Evolutionary conservation across 1,140 invertebrate genomes (phyloP), one percentile per base, ranked within the genome.

Genomic region (Phthorimaea operculella): DNA sequence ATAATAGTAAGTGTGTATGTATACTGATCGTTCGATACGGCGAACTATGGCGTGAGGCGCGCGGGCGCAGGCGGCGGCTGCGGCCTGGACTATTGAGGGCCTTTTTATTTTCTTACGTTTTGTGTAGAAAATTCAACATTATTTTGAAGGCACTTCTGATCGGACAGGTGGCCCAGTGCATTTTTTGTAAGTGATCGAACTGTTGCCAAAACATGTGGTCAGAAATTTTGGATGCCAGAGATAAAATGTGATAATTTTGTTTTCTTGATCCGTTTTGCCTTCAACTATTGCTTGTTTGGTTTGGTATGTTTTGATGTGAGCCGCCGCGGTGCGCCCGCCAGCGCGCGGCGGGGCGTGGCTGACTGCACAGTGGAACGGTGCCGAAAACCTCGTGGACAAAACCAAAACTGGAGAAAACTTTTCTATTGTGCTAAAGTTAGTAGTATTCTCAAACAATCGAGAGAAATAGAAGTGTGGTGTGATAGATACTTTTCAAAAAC

Each of bases 61-160:
- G 73, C 73, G 70, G 70, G 66, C 60, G 67, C 63, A 84, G 74
- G 86, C 83, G 87, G 85, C 86, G 83, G 85, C 87, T 89, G 89
- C 88, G 88, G 88, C 88, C 89, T 87, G 88, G 90, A 90, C 91
- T 93, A 93, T 93, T 91, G 90, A 91, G 91, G 92, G 92, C 92
- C 92, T 89, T 86, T 89, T 89, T 87, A 89, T 90, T 90, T 86
- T 88, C 87, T 86, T 83, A 86, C 44, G 44, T 86, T 88, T 88
- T 90, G 90, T 91, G 90, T 92, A 92, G 91, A 92, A 93, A 90
- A 90, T 28, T 90, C 89, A 90, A 92, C 90, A 92, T 90, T 88
- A 28, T 28, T 89, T 88, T 90, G 92, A 93, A 93, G 92, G 92
- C 92, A 93, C 91, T 93, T 93, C 90, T 91, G 91, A 91, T 92